A percentile compares a stretch with the other conserved stretches of the same genome.
phyloP scores from a whole-genome alignment of 2,888 invertebrate species.

The Stramonita haemastoma region DNA sequence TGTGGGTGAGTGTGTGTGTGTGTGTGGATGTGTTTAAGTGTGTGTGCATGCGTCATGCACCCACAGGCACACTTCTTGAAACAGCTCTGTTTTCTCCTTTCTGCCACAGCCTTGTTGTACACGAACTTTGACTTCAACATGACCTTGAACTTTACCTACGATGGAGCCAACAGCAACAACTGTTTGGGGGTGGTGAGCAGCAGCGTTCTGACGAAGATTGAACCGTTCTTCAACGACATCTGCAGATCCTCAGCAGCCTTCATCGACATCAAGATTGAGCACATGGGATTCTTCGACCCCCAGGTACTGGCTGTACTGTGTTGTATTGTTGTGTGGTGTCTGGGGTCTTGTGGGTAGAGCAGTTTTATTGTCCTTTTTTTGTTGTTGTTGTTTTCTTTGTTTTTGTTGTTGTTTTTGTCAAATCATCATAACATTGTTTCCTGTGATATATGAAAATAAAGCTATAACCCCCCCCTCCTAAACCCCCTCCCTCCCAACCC shows the following conservation, averaged over 20 bases:
- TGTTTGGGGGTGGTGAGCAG: constrained; percentile 35
- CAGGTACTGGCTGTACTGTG: no score
- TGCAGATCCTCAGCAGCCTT: not conserved
- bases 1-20: constrained; percentile 11
- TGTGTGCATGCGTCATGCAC: not conserved
- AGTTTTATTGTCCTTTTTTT: no score
- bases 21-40: not conserved
- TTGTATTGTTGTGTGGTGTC: no score
- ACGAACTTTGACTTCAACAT: constrained; percentile 51
- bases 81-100: no score
- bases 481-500: no score
- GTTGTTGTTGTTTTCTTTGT: no score
- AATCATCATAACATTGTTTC: no score
- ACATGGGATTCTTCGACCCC: constrained; percentile 32
- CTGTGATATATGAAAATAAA: no score
- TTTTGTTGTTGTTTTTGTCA: no score
- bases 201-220: constrained; percentile 13
- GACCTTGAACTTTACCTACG: constrained; percentile 45
- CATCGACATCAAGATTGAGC: constrained; percentile 30
- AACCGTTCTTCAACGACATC: constrained; percentile 12
- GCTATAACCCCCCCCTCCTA: no score
- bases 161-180: constrained; percentile 35
- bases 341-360: no score
- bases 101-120: constrained; percentile 46
- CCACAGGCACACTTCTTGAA: not conserved